Base-by-base conservation (phyloP, 2,113 vertebrate genomes). In the Rana temporaria region DNA sequence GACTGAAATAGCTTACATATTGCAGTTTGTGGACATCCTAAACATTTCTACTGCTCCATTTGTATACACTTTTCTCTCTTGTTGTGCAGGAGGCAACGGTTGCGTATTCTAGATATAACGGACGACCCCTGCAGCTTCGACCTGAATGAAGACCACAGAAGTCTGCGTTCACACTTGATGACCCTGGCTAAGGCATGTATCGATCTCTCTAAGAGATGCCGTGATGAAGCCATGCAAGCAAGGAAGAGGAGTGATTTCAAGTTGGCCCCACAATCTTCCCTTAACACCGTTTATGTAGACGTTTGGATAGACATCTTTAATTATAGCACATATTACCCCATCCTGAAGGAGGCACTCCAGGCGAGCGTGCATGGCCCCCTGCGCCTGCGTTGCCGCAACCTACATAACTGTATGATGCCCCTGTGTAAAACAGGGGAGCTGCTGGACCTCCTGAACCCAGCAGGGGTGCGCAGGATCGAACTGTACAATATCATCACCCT, bases 161-260 rank as follows among this genome's bases (percentile, higher is more conserved):
- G 95, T 56, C 91, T 96, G 52, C 97, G 96, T 96, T 96, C 95
- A 2, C 87, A 95, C 77, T 96, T 95, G 0, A 95, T 96, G 4
- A 92, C 95, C 0, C 90, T 98, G 26, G 95, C 95, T 86, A 95
- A 94, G 59, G 95, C 92, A 2, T 93, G 94, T 34, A 64, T 95
- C 3, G 95, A 96, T 62, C 90, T 95, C 2, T 87, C 86, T 86
- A 90, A 86, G 57, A 90, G 88, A 9, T 90, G 87, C 34, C 88
- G 73, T 0, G 88, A 88, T 32, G 85, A 77, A 16, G 19, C 52
- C 12, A 53, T 53, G n/a, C 78, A 80, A 0, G 1, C 19, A 0
- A 83, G 82, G 30, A 86, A 62, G 62, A 86, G 86, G 17, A 75
- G 76, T 19, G 79, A 52, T 30, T 53, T 42, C 0, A 38, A 63